These are phyloP conservation scores for Rhagophthalmus giganteus DNA, from an alignment of 2,888 invertebrate genomes.

Conservation along the genomic window DNA sequence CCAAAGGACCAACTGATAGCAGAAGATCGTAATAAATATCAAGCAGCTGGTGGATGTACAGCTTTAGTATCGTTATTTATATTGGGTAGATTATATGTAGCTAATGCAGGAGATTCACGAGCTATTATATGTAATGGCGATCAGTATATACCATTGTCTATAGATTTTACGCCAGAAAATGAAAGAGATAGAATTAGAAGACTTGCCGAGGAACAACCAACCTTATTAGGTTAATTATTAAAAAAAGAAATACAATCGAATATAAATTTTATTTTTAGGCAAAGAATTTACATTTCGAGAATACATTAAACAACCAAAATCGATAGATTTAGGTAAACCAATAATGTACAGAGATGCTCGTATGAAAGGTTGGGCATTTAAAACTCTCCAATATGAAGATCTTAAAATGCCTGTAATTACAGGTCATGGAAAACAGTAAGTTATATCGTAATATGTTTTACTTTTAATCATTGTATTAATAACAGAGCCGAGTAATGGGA, in stretches of 20 bases:
- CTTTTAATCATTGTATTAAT: slow-evolving; percentile 1
- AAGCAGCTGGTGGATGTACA: slow-evolving; percentile 79
- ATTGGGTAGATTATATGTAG: slow-evolving; percentile 74
- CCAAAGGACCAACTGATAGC: slow-evolving; percentile 70
- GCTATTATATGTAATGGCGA: slow-evolving; percentile 62
- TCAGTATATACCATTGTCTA: slow-evolving; percentile 58
- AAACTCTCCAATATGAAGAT: slow-evolving; percentile 70
- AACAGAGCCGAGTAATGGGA: slow-evolving; percentile 73
- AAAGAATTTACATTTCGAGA: slow-evolving; percentile 73
- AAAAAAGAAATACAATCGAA: neutral
- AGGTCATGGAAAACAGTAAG: slow-evolving; percentile 75
- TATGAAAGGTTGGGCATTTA: slow-evolving; percentile 84
- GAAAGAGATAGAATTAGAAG: slow-evolving; percentile 67
- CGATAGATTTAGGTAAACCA: slow-evolving; percentile 71
- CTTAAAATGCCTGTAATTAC: slow-evolving; percentile 77
- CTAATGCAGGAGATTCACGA: slow-evolving; percentile 81
- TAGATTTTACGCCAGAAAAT: slow-evolving; percentile 74
- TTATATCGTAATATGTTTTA: slow-evolving; percentile 4
- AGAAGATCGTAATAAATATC: slow-evolving; percentile 66
- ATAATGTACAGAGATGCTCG: slow-evolving; percentile 75
- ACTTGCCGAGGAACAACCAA: slow-evolving; percentile 56
- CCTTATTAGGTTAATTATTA: slow-evolving; percentile 43
- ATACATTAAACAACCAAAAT: slow-evolving; percentile 68
- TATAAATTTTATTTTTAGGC: no score
- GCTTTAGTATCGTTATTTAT: slow-evolving; percentile 75